phyloP scores from a whole-genome alignment of 2,888 invertebrate genomes.

The Chaetogeoica ovagalla region DNA sequence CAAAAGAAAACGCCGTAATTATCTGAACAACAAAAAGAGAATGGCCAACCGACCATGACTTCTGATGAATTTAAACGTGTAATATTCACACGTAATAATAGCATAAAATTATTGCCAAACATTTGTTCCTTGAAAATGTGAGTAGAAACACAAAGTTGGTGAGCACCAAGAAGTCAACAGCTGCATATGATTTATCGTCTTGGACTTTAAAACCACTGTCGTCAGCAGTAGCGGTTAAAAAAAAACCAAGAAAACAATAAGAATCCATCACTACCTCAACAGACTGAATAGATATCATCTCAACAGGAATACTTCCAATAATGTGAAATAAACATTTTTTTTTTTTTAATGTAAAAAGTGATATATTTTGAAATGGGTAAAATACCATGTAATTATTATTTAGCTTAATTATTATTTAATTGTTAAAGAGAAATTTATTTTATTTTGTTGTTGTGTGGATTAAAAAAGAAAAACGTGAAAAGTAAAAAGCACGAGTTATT shows the following conservation, averaged over 20 bases:
- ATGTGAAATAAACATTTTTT: conserved; percentile 6
- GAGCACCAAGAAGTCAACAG: conserved; percentile 9
- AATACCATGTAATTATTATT: too few species aligned
- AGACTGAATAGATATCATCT: conserved; percentile 24
- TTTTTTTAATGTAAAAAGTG: background rate
- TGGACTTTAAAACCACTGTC: conserved; percentile 7
- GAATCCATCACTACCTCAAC: background rate
- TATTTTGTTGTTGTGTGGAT: too few species aligned
- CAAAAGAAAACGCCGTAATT: conserved; percentile 9
- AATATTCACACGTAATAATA: conserved; percentile 38
- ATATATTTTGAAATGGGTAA: too few species aligned
- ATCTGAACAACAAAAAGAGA: conserved; percentile 32
- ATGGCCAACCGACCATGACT: background rate
- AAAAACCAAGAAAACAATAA: conserved; percentile 1
- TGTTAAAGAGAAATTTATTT: too few species aligned
- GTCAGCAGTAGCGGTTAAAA: background rate
- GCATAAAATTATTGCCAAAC: conserved; percentile 24
- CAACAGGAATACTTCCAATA: background rate
- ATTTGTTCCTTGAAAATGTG: background rate
- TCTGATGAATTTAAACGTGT: conserved; percentile 37
- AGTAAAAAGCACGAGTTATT: too few species aligned
- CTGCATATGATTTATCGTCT: conserved; percentile 12
- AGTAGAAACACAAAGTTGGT: background rate
- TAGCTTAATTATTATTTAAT: too few species aligned
- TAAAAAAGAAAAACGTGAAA: too few species aligned